Conservation (phyloP, 2,888 invertebrate species). For the Tupiocoris notatus region DNA sequence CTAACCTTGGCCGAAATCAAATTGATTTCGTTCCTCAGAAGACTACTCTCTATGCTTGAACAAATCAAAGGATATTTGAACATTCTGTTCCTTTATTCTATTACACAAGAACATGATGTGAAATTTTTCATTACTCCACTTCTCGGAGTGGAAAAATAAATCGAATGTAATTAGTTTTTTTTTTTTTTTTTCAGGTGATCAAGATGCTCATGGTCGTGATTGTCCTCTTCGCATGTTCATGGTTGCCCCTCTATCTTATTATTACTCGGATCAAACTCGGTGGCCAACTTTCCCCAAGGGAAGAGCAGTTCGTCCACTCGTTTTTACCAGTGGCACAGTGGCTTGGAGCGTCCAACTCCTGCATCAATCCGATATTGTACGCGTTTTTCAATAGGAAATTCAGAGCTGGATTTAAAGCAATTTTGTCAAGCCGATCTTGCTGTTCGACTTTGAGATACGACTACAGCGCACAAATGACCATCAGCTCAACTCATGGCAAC, state of each 20-base stretch:
- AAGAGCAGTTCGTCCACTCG: slow-evolving; percentile 52
- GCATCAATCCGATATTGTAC: slow-evolving; percentile 61
- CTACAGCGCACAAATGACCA: slow-evolving; percentile 47
- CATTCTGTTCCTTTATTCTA: no score
- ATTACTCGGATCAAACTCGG: slow-evolving; percentile 54
- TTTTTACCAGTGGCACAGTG: slow-evolving; percentile 57
- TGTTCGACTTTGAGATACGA: slow-evolving; percentile 50
- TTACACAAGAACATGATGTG: no score
- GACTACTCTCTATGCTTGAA: no score
- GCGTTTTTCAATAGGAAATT: slow-evolving; percentile 61
- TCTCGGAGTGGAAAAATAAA: no score
- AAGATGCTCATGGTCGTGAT: slow-evolving; percentile 60
- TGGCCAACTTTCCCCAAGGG: slow-evolving; percentile 50
- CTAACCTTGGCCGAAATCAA: no score
- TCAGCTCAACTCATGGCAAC: slow-evolving; percentile 35
- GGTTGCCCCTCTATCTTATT: slow-evolving; percentile 60
- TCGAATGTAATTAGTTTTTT: no score
- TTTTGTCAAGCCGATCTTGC: slow-evolving; percentile 55
- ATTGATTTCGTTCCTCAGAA: no score
- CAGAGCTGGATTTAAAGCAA: slow-evolving; percentile 57
- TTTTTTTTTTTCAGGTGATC: slow-evolving; percentile 49
- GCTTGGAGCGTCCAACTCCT: slow-evolving; percentile 60
- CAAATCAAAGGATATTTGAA: no score
- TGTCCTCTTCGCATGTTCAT: slow-evolving; percentile 58
- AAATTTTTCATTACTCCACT: no score